These are phyloP conservation scores for Illadopsis cleaveri DNA, from an alignment of 2,113 vertebrate genomes.

Conservation along the genomic window DNA sequence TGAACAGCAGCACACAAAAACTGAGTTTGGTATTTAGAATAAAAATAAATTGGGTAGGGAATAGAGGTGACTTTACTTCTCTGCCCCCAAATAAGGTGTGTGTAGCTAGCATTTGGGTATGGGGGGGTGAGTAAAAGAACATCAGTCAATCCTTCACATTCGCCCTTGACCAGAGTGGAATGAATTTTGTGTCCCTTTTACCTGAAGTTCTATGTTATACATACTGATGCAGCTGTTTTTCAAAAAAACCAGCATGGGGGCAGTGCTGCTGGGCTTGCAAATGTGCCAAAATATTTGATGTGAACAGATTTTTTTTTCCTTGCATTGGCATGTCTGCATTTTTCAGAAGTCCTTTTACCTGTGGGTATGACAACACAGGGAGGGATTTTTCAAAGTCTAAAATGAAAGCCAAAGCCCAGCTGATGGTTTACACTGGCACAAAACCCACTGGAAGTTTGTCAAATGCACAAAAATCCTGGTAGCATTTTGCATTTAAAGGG, in stretches of 20 bases:
- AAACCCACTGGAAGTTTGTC: background rate
- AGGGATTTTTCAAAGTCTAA: background rate
- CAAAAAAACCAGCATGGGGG: background rate
- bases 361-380: background rate
- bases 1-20: background rate
- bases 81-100: background rate
- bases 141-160: background rate
- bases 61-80: background rate
- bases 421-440: background rate
- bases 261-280: background rate
- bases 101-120: background rate
- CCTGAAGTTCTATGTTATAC: background rate
- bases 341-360: conserved; percentile 6
- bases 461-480: background rate
- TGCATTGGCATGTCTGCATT: background rate
- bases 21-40: background rate
- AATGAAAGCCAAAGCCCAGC: background rate
- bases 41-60: background rate
- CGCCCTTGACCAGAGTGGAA: background rate
- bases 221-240: background rate
- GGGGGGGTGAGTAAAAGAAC: background rate
- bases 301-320: background rate
- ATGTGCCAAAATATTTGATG: background rate
- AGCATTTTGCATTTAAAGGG: background rate
- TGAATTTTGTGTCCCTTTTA: background rate